Evolutionary conservation across 2,888 invertebrate species (phyloP).

Genomic region (Lycia hirtaria): DNA sequence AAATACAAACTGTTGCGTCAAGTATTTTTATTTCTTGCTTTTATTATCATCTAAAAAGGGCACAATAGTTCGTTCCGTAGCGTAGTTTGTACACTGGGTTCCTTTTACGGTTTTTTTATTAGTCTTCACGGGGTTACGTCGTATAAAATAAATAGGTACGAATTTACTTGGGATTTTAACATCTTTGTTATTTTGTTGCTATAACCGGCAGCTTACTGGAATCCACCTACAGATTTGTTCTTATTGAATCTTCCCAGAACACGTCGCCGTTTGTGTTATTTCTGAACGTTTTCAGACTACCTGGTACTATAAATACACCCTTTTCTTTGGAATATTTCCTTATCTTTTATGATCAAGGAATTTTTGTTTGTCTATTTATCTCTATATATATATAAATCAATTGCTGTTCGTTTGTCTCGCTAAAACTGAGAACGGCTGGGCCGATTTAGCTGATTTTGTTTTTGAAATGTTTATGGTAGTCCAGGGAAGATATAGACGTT

Average conservation of each 20-base stretch:
- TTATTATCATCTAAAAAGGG: conserved; percentile 6
- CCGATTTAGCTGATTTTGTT: no score
- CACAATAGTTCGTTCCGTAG: conserved; percentile 15
- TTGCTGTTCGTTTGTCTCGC: not conserved
- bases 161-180: conserved; percentile 18
- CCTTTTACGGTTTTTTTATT: conserved; percentile 26
- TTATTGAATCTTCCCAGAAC: conserved; percentile 8
- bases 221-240: not conserved
- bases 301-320: conserved; percentile 5
- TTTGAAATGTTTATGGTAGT: no score
- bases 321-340: not conserved
- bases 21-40: conserved; percentile 4
- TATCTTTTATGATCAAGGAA: not conserved
- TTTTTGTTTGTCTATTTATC: not conserved
- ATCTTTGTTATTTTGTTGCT: conserved; percentile 13
- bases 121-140: conserved; percentile 10
- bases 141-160: conserved; percentile 18
- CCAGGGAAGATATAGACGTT: no score
- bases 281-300: not conserved
- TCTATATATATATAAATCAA: not conserved
- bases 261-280: not conserved
- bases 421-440: no score
- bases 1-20: conserved; percentile 3
- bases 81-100: conserved; percentile 23
- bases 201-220: conserved; percentile 15